phyloP scores from a whole-genome alignment of 2,113 vertebrate species.

The Balaeniceps rex region DNA sequence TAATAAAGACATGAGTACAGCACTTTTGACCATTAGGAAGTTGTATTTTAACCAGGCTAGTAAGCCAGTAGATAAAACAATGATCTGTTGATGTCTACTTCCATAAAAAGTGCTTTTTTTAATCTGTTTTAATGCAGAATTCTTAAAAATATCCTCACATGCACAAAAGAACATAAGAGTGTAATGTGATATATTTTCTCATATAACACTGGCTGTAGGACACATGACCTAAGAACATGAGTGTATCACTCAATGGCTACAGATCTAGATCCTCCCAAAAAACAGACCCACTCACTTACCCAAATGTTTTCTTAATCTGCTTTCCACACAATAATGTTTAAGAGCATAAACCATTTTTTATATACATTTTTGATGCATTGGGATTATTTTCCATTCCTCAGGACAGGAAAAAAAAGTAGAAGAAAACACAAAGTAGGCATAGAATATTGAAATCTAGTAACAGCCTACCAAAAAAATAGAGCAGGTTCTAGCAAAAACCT shows the following conservation, averaged over 20 bases:
- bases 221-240: background rate
- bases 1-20: background rate
- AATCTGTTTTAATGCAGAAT: background rate
- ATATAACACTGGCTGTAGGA: background rate
- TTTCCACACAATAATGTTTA: background rate
- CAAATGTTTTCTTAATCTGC: background rate
- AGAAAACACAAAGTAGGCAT: background rate
- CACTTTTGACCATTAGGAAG: background rate
- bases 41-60: slow-evolving; percentile 5
- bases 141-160: background rate
- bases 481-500: background rate
- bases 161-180: background rate
- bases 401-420: background rate
- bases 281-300: background rate
- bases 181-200: background rate
- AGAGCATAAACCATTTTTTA: background rate
- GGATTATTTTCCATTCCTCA: background rate
- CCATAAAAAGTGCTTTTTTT: background rate
- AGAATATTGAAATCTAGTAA: background rate
- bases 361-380: background rate
- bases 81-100: background rate
- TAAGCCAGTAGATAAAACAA: background rate
- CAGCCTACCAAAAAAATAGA: background rate
- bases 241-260: background rate
- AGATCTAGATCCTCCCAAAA: background rate